phyloP scores from a whole-genome alignment of 2,888 invertebrate species.

The Phyto melanocephala region DNA sequence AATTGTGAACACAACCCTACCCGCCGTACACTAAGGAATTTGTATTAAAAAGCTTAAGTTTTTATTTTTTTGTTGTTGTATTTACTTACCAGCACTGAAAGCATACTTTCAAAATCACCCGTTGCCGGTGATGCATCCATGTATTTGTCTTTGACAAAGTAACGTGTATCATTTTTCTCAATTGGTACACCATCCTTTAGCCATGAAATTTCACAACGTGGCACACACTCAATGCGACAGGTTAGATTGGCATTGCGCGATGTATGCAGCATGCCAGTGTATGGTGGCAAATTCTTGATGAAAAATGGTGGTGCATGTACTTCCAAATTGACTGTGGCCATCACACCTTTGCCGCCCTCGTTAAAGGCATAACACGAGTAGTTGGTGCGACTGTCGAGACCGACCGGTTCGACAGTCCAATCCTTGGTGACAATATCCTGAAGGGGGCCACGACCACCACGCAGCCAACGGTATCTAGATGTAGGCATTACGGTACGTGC shows the following conservation, averaged over 20 bases:
- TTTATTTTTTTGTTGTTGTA: neutral
- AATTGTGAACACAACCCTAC: slow-evolving; percentile 30
- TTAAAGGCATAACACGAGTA: slow-evolving; percentile 93
- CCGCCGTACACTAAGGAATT: neutral
- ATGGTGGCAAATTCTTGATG: slow-evolving; percentile 89
- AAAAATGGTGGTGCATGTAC: slow-evolving; percentile 92
- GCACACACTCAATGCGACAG: slow-evolving; percentile 94
- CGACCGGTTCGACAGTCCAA: slow-evolving; percentile 90
- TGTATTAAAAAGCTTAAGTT: neutral
- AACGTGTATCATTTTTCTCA: slow-evolving; percentile 80
- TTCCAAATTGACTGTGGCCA: slow-evolving; percentile 84
- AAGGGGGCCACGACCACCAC: slow-evolving; percentile 85
- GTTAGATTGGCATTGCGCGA: slow-evolving; percentile 87
- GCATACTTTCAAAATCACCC: slow-evolving; percentile 93
- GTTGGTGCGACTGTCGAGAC: slow-evolving; percentile 91
- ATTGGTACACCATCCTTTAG: slow-evolving; percentile 87
- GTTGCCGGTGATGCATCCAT: slow-evolving; percentile 87
- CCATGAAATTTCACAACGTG: slow-evolving; percentile 91
- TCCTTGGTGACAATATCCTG: slow-evolving; percentile 87
- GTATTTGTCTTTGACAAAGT: slow-evolving; percentile 84
- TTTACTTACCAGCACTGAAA: slow-evolving; percentile 87
- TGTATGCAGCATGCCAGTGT: slow-evolving; percentile 89
- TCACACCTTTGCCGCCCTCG: slow-evolving; percentile 88
- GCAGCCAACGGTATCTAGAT: slow-evolving; percentile 87
- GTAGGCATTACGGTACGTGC: slow-evolving; percentile 75